Evolutionary conservation across 2,113 vertebrate species (phyloP).

Genomic region (Asarcornis scutulata): DNA sequence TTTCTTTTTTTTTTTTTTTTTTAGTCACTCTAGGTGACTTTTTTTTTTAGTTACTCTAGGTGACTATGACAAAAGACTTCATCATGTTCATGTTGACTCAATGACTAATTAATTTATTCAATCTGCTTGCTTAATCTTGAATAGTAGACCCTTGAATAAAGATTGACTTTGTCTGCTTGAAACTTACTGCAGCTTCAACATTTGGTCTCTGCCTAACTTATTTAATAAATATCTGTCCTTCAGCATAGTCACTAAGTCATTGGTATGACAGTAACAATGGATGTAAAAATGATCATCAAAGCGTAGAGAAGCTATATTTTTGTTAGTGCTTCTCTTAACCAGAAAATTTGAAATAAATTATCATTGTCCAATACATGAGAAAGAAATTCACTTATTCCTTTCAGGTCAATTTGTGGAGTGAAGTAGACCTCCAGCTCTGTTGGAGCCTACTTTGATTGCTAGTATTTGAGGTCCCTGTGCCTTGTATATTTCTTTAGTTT

Average conservation of each 20-base stretch:
- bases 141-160: neutral
- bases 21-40: too few relatives aligned
- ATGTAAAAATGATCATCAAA: neutral
- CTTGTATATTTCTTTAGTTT: neutral
- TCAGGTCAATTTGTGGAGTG: neutral
- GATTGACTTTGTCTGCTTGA: neutral
- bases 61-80: neutral
- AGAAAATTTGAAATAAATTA: neutral
- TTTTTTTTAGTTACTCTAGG: neutral
- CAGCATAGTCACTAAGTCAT: neutral
- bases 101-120: constrained; percentile 17
- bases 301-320: neutral
- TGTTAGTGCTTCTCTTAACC: neutral
- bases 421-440: neutral
- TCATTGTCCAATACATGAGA: rapidly evolving
- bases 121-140: neutral
- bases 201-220: neutral
- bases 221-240: constrained; percentile 21
- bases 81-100: neutral
- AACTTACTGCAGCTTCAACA: neutral
- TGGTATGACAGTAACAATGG: neutral
- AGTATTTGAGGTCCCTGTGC: neutral
- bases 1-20: too few relatives aligned
- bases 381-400: neutral
- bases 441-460: neutral